Conservation (phyloP, 2,888 invertebrate species). For the Melanotus villosus region DNA sequence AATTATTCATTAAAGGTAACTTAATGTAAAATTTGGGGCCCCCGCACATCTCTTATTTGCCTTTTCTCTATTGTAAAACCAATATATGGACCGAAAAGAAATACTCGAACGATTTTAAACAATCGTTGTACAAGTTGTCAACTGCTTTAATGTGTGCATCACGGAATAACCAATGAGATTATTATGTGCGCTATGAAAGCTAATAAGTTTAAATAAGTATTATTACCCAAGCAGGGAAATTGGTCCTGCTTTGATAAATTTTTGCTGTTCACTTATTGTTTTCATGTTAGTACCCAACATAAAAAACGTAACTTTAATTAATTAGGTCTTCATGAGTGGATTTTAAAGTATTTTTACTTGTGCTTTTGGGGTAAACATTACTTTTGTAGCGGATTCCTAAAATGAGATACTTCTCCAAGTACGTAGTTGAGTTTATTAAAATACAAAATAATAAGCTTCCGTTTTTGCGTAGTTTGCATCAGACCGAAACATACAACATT, state of each 20-base stretch:
- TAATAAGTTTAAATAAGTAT: slow-evolving; percentile 14
- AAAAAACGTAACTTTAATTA: too few species aligned
- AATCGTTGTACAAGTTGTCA: slow-evolving; percentile 48
- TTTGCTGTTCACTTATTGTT: too few species aligned
- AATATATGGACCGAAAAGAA: slow-evolving; percentile 57
- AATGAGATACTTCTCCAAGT: too few species aligned
- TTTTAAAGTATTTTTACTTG: too few species aligned
- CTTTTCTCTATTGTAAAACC: slow-evolving; percentile 54
- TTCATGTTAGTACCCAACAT: too few species aligned
- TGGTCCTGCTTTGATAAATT: background rate
- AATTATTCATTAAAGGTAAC: background rate
- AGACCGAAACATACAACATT: slow-evolving; percentile 7
- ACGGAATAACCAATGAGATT: slow-evolving; percentile 26
- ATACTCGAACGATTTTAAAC: slow-evolving; percentile 55
- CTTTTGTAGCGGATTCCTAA: too few species aligned
- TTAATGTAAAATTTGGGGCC: background rate
- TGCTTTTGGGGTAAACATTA: too few species aligned
- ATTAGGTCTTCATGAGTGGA: too few species aligned
- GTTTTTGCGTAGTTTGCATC: background rate
- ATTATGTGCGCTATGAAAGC: slow-evolving; percentile 21
- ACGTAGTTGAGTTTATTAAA: slow-evolving; percentile 12
- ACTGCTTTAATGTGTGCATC: slow-evolving; percentile 36
- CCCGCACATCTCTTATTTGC: slow-evolving; percentile 7
- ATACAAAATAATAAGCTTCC: background rate
- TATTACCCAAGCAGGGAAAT: background rate